These are phyloP conservation scores for Bungarus multicinctus DNA, from an alignment of 2,113 vertebrate genomes.

Conservation along the genomic window DNA sequence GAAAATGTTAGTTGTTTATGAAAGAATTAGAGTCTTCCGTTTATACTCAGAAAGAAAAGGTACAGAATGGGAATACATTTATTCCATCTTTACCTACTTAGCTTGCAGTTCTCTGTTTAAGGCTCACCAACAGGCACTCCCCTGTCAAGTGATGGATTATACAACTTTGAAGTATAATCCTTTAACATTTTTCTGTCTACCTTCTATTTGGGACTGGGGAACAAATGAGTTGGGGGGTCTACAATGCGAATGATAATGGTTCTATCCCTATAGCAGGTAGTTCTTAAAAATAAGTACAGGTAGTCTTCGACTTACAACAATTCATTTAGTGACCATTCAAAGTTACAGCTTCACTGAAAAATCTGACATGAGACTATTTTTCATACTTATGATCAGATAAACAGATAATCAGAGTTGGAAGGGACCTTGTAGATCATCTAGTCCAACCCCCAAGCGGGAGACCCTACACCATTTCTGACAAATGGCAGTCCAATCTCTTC, in stretches of 20 bases:
- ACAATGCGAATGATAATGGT: not conserved
- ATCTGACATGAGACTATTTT: not conserved
- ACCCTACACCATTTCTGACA: no score
- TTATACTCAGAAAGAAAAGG: not conserved
- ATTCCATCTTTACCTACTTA: not conserved
- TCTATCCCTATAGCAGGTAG: not conserved
- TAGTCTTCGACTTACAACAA: not conserved
- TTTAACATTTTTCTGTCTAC: not conserved
- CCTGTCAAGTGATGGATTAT: not conserved
- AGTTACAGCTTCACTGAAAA: not conserved
- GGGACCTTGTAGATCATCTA: no score
- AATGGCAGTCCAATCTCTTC: no score
- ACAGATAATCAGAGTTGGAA: no score
- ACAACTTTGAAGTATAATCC: not conserved
- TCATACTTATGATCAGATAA: not conserved
- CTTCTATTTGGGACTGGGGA: not conserved
- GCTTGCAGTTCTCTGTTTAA: conserved; percentile 1
- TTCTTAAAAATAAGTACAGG: not conserved
- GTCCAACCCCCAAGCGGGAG: no score
- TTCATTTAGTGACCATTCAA: not conserved
- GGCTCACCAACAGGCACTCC: not conserved
- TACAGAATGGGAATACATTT: not conserved
- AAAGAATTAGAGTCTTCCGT: not conserved
- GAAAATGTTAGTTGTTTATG: not conserved
- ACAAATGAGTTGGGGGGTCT: not conserved